Conservation (phyloP, 2,797 vertebrate species). For the Sebastes steindachneri region DNA sequence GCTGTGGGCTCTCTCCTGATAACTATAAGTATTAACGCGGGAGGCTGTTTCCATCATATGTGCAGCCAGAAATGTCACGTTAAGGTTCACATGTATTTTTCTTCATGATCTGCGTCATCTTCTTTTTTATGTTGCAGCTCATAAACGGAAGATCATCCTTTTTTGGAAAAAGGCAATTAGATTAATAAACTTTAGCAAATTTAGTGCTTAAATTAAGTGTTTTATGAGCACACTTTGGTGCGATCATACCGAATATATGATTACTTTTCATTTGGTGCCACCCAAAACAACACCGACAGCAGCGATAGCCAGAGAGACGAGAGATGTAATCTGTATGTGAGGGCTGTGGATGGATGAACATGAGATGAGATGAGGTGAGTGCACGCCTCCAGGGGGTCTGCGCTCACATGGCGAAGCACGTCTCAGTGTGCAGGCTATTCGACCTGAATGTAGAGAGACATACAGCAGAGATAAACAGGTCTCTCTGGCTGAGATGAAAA, state of each 20-base stretch:
- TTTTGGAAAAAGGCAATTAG: not conserved
- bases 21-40: constrained; percentile 23
- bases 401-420: constrained; percentile 42
- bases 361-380: constrained; percentile 70
- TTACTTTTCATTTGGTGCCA: constrained; percentile 29
- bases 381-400: constrained; percentile 52
- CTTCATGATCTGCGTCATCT: not conserved
- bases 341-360: constrained; percentile 62
- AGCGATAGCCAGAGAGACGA: constrained; percentile 24
- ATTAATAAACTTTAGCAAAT: not conserved
- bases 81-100: not conserved
- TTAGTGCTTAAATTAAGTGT: not conserved
- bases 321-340: constrained; percentile 57
- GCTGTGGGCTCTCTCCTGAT: constrained; percentile 38
- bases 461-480: not conserved
- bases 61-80: constrained; percentile 4
- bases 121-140: not conserved
- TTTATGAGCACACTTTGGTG: not conserved
- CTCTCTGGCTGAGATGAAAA: not conserved
- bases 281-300: constrained; percentile 20
- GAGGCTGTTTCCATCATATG: constrained; percentile 24
- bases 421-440: constrained; percentile 37
- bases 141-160: not conserved
- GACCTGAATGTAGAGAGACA: constrained; percentile 29
- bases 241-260: not conserved